A percentile compares a stretch with the other conserved stretches of the same genome.
phyloP scores from a whole-genome alignment of 1,140 invertebrate species.

The Fopius arisanus region DNA sequence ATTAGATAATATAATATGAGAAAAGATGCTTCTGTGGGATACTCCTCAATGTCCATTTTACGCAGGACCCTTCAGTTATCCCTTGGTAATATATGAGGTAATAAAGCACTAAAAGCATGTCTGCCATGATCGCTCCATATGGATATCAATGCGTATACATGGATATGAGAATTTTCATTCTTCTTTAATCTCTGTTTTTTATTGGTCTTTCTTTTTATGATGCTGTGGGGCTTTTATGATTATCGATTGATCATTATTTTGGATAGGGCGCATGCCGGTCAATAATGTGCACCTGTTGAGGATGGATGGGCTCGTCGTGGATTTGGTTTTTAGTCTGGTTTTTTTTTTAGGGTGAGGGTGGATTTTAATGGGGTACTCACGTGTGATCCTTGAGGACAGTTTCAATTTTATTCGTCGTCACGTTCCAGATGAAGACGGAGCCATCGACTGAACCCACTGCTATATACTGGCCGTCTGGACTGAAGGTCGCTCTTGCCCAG shows the following conservation, averaged over 20 bases:
- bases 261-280: not conserved
- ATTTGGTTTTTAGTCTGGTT: not conserved
- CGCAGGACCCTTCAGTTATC: slow-evolving; percentile 14
- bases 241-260: not conserved
- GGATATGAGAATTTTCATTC: not conserved
- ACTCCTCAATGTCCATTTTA: slow-evolving; percentile 12
- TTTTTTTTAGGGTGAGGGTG: not conserved
- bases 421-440: slow-evolving; percentile 91
- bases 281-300: not conserved
- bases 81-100: slow-evolving; percentile 33
- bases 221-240: not conserved
- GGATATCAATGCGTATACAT: not conserved
- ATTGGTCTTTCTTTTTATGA: not conserved
- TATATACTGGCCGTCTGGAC: slow-evolving; percentile 87
- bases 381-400: slow-evolving; percentile 87
- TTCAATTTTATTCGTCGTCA: slow-evolving; percentile 78
- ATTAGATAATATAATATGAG: not conserved
- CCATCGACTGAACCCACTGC: slow-evolving; percentile 92
- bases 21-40: not conserved
- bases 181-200: not conserved
- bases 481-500: slow-evolving; percentile 91
- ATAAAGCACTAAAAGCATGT: slow-evolving; percentile 34
- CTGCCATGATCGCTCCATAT: slow-evolving; percentile 28
- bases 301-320: not conserved
- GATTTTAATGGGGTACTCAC: slow-evolving; percentile 69